Percentiles rank a stretch among this genome's conserved stretches.
Conservation (phyloP, 2,888 invertebrate genomes). For the Troides oblongomaculatus region DNA sequence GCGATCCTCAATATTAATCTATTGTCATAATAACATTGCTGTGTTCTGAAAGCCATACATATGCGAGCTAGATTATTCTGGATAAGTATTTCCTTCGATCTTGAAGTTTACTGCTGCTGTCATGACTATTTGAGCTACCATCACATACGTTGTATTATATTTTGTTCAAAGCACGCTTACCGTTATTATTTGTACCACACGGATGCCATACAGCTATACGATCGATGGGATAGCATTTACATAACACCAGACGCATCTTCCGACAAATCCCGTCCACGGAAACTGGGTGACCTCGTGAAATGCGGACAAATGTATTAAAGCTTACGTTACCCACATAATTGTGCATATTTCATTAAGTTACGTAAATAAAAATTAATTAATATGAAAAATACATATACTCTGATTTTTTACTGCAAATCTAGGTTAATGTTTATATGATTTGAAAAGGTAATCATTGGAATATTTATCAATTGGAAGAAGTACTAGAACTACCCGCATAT, state of each 20-base stretch:
- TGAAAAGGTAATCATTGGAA: too few species aligned
- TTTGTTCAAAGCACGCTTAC: not conserved
- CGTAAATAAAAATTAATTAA: slow-evolving; percentile 2
- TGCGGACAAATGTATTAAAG: slow-evolving; percentile 5
- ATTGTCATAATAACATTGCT: too few species aligned
- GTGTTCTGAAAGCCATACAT: too few species aligned
- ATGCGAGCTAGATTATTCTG: too few species aligned
- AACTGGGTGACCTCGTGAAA: slow-evolving; percentile 29
- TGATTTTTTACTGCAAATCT: too few species aligned
- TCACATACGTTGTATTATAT: not conserved
- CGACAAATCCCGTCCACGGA: slow-evolving; percentile 16
- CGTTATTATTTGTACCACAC: slow-evolving; percentile 8
- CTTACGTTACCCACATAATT: slow-evolving; percentile 4
- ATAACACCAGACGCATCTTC: slow-evolving; percentile 30
- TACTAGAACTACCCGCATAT: too few species aligned
- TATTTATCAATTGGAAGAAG: too few species aligned
- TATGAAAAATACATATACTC: not conserved
- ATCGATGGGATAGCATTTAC: slow-evolving; percentile 27
- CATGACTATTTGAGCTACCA: too few species aligned
- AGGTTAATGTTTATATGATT: too few species aligned
- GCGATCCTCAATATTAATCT: too few species aligned
- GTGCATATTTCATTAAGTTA: slow-evolving; percentile 5
- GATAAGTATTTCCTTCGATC: too few species aligned
- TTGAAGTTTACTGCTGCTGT: too few species aligned
- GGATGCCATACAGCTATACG: slow-evolving; percentile 1